phyloP scores from a whole-genome alignment of 2,888 invertebrate genomes.

The Lithophane leautieri region DNA sequence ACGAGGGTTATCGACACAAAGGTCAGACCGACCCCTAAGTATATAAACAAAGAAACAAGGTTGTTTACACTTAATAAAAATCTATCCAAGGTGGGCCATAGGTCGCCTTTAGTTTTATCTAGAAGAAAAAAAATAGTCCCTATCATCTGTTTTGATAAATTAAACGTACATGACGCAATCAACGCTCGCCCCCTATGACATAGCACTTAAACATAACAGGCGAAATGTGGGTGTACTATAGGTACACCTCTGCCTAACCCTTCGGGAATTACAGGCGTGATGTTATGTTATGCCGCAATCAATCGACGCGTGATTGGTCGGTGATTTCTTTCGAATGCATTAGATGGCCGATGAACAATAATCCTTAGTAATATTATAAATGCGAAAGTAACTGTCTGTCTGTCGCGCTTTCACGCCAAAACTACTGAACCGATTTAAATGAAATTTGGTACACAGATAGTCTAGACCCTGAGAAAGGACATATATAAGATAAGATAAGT shows the following conservation, averaged over 20 bases:
- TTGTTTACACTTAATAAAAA: constrained; percentile 71
- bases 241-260: not conserved
- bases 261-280: not conserved
- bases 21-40: constrained; percentile 63
- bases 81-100: constrained; percentile 57
- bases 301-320: not conserved
- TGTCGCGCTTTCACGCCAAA: too few species aligned
- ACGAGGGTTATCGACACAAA: constrained; percentile 55
- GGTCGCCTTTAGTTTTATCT: constrained; percentile 53
- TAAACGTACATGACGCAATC: constrained; percentile 21
- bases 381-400: too few species aligned
- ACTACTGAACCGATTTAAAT: too few species aligned
- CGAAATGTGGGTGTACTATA: too few species aligned
- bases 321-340: not conserved
- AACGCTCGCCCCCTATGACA: too few species aligned
- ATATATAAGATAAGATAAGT: too few species aligned
- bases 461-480: too few species aligned
- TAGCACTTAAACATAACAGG: too few species aligned
- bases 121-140: constrained; percentile 18
- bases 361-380: too few species aligned
- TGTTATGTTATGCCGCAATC: constrained; percentile 25
- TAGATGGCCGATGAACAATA: not conserved
- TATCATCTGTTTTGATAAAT: constrained; percentile 26
- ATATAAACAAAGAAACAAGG: constrained; percentile 68
- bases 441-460: too few species aligned